Conservation (phyloP, 2,113 vertebrate genomes). For the Cyanocitta stelleri region DNA sequence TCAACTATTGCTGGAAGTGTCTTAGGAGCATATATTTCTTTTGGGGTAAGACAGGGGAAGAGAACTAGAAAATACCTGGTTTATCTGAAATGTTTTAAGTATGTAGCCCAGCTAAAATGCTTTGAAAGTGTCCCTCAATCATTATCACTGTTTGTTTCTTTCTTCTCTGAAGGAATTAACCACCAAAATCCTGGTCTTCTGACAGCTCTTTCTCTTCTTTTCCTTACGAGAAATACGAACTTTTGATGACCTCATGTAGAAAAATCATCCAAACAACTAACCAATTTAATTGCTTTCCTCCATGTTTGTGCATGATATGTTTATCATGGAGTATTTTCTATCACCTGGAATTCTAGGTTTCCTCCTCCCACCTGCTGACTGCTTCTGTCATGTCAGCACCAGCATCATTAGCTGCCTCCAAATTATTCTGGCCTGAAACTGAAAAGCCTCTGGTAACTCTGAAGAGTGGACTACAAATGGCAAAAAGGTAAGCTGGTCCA, state of each 20-base stretch:
- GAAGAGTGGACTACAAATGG: constrained; percentile 60
- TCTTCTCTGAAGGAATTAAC: not conserved
- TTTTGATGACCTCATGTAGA: not conserved
- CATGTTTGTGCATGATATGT: not conserved
- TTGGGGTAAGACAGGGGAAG: constrained; percentile 76
- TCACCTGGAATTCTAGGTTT: constrained; percentile 69
- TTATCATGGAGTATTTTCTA: not conserved
- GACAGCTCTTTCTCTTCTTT: not conserved
- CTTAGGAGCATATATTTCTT: constrained; percentile 83
- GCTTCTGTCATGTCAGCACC: constrained; percentile 88
- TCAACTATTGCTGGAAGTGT: constrained; percentile 82
- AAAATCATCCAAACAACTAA: not conserved
- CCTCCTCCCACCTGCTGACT: constrained; percentile 80
- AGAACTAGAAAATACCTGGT: not conserved
- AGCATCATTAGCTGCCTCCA: constrained; percentile 80
- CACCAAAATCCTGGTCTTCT: not conserved
- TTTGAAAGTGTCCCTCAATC: not conserved
- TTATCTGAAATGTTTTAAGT: not conserved
- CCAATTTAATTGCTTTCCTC: not conserved
- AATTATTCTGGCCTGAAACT: constrained; percentile 88
- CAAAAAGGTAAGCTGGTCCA: constrained; percentile 69
- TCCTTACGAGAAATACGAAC: not conserved
- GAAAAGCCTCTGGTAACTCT: constrained; percentile 65
- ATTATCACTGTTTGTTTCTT: not conserved
- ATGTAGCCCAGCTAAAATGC: not conserved